Percentiles rank a stretch among this genome's conserved stretches.
Conservation (phyloP, 2,113 vertebrate species). For the Pleuronectes platessa region DNA sequence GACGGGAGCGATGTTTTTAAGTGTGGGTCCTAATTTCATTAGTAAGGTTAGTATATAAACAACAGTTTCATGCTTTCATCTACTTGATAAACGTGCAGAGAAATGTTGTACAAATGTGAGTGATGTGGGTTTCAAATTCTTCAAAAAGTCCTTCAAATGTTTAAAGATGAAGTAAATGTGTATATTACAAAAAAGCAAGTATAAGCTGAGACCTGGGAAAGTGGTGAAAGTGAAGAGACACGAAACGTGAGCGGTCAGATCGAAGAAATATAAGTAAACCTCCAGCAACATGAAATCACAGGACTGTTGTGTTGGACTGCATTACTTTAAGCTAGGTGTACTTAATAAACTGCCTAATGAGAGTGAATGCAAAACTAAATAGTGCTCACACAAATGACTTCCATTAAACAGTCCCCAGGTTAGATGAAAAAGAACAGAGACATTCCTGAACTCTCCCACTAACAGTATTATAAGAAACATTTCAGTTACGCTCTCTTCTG, state of each 20-base stretch:
- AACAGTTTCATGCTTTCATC: not conserved
- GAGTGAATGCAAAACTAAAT: not conserved
- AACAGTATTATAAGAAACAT: not conserved
- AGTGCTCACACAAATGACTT: not conserved
- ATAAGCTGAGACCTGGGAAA: no score
- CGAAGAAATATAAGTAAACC: no score
- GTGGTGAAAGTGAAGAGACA: no score
- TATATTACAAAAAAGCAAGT: no score
- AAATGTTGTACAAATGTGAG: no score
- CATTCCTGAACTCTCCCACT: not conserved
- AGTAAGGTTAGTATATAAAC: not conserved
- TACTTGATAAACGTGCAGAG: not conserved
- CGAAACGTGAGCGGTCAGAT: no score
- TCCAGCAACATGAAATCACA: no score
- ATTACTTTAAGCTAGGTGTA: not conserved
- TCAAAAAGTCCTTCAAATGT: no score
- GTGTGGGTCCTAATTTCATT: not conserved
- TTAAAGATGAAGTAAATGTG: no score
- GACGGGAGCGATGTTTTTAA: not conserved
- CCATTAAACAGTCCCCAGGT: not conserved
- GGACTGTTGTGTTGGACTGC: no score
- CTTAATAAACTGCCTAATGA: not conserved
- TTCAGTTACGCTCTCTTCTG: not conserved
- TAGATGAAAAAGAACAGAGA: not conserved
- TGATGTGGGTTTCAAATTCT: no score